Evolutionary conservation across 1,140 invertebrate species (phyloP).

Genomic region (Calosoma granatense): DNA sequence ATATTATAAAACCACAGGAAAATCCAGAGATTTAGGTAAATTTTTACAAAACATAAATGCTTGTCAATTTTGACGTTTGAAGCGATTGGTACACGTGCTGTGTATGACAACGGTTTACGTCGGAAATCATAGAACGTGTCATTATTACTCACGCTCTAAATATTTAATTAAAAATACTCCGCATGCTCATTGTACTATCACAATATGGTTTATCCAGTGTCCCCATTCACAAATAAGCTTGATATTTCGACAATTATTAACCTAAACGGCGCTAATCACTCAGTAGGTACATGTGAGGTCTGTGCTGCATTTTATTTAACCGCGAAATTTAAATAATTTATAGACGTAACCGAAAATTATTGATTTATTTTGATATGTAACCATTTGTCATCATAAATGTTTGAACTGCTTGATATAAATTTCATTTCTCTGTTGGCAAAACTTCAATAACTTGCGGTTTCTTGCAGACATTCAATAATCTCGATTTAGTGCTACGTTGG

Average conservation of each 20-base stretch:
- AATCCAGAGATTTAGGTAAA: too few relatives aligned
- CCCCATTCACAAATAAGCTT: constrained; percentile 22
- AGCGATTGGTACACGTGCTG: too few relatives aligned
- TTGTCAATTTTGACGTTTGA: too few relatives aligned
- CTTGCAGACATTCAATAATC: too few relatives aligned
- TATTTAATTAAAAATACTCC: background rate
- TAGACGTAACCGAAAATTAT: too few relatives aligned
- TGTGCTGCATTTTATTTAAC: constrained; percentile 16
- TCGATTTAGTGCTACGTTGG: constrained; percentile 42
- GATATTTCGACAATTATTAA: constrained; percentile 16
- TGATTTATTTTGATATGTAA: too few relatives aligned
- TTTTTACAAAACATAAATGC: too few relatives aligned
- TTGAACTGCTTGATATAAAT: background rate
- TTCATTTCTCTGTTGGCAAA: background rate
- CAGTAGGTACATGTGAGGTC: constrained; percentile 14
- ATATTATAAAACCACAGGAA: too few relatives aligned
- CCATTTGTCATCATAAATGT: background rate
- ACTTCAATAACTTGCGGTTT: too few relatives aligned
- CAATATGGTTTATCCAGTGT: constrained; percentile 26
- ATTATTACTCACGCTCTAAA: background rate
- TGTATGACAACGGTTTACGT: too few relatives aligned
- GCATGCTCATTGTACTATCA: background rate
- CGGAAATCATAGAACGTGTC: too few relatives aligned
- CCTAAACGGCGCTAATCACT: constrained; percentile 11
- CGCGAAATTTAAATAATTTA: constrained; percentile 11